Conservation (phyloP, 2,888 invertebrate genomes). For the Anthoptus insignis region DNA sequence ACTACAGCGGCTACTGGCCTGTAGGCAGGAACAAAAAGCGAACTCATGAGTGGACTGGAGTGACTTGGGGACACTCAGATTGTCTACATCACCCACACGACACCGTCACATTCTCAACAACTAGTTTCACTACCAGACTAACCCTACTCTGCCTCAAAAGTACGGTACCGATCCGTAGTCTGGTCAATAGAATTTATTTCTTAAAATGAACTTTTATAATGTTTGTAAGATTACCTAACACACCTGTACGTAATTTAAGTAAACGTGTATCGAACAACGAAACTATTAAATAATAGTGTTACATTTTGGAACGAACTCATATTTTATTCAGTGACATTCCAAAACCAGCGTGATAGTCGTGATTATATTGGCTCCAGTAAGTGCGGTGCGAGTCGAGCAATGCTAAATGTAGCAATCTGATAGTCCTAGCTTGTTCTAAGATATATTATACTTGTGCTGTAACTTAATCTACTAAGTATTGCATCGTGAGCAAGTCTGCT, state of each 20-base stretch:
- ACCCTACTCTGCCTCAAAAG: background rate
- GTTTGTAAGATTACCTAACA: too few species aligned
- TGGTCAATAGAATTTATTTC: too few species aligned
- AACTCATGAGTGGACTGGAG: slow-evolving; percentile 84
- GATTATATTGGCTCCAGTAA: background rate
- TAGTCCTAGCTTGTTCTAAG: background rate
- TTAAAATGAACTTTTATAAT: too few species aligned
- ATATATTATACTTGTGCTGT: background rate
- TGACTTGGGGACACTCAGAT: slow-evolving; percentile 73
- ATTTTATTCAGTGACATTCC: background rate
- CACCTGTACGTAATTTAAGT: too few species aligned
- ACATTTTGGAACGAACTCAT: too few species aligned
- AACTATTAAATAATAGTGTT: too few species aligned
- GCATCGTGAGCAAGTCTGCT: background rate
- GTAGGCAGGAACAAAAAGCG: slow-evolving; percentile 87
- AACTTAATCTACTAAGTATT: background rate
- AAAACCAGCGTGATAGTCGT: background rate
- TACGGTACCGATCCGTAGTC: too few species aligned
- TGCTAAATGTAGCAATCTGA: slow-evolving; percentile 1
- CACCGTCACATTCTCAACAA: slow-evolving; percentile 32
- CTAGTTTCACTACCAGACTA: background rate
- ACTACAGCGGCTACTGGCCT: slow-evolving; percentile 97
- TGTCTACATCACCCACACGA: slow-evolving; percentile 72
- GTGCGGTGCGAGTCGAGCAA: background rate
- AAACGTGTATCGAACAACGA: too few species aligned